A percentile compares a stretch with the other conserved stretches of the same genome.
Evolutionary conservation across 2,797 vertebrate species (phyloP).

Genomic region (Pseudotriccus pelzelni): DNA sequence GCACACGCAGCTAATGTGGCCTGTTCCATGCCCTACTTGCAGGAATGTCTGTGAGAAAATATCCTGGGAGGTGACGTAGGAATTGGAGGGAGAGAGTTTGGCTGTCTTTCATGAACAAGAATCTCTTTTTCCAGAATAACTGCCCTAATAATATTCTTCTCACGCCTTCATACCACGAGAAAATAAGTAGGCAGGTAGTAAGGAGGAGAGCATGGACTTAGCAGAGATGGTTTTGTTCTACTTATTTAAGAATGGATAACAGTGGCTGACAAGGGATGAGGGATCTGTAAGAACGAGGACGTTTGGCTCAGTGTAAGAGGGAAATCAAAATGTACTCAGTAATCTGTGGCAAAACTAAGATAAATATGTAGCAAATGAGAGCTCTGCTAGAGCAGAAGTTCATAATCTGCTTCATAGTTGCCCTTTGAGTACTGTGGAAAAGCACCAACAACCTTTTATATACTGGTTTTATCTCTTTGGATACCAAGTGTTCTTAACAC

Average conservation of each 20-base stretch:
- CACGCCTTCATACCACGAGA: neutral
- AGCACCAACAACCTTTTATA: neutral
- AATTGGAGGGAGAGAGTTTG: neutral
- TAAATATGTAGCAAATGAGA: neutral
- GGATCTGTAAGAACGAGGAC: neutral
- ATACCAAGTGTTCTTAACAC: neutral
- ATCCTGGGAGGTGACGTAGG: neutral
- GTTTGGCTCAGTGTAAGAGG: neutral
- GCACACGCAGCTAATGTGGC: fast-evolving
- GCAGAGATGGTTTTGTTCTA: neutral
- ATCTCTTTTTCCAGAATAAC: neutral
- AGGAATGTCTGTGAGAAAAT: neutral
- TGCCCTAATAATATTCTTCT: neutral
- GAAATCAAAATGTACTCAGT: neutral
- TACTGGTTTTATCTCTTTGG: neutral
- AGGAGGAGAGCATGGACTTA: neutral
- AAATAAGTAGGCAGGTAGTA: neutral
- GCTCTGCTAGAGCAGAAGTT: neutral
- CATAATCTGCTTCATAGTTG: neutral
- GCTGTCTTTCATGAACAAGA: neutral
- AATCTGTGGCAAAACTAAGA: neutral
- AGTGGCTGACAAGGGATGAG: neutral
- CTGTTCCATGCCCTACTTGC: neutral
- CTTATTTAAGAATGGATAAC: neutral
- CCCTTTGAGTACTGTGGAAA: neutral